Evolutionary conservation across 2,797 vertebrate genomes (phyloP).

Genomic region (Chelidonichthys spinosus): DNA sequence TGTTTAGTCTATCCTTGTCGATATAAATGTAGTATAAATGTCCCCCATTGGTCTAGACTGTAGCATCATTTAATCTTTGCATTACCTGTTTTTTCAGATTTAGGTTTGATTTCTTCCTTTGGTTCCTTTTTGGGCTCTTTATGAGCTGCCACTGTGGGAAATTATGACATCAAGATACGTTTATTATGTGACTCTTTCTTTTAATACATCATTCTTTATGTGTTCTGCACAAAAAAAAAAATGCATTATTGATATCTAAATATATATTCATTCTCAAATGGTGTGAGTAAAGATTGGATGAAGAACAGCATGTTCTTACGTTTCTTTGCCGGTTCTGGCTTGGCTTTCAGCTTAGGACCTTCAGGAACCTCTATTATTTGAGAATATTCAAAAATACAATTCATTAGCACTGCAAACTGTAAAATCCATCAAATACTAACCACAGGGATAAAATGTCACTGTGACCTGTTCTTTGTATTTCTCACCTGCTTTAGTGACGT

Average conservation of each 20-base stretch:
- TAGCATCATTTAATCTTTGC: neutral
- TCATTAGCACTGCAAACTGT: neutral
- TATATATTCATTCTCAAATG: neutral
- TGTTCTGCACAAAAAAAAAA: neutral
- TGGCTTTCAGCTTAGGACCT: conserved; percentile 43
- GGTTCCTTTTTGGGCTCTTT: conserved; percentile 47
- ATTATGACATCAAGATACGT: conserved; percentile 2
- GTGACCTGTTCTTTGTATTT: neutral
- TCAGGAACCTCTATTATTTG: conserved; percentile 27
- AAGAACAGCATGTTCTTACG: conserved; percentile 22
- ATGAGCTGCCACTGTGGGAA: conserved; percentile 25
- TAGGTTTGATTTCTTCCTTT: conserved; percentile 49
- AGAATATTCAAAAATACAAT: neutral
- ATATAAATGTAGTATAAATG: neutral
- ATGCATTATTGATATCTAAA: neutral
- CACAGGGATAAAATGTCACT: neutral
- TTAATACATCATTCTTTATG: neutral
- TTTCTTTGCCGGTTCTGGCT: conserved; percentile 52
- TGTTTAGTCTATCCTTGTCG: neutral
- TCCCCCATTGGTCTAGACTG: neutral
- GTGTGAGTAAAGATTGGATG: neutral
- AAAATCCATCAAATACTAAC: neutral
- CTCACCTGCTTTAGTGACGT: conserved; percentile 71
- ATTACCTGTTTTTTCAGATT: conserved; percentile 61
- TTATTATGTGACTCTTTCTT: neutral